Conservation (phyloP, 2,888 invertebrate genomes). For the Zonitis immaculata region DNA sequence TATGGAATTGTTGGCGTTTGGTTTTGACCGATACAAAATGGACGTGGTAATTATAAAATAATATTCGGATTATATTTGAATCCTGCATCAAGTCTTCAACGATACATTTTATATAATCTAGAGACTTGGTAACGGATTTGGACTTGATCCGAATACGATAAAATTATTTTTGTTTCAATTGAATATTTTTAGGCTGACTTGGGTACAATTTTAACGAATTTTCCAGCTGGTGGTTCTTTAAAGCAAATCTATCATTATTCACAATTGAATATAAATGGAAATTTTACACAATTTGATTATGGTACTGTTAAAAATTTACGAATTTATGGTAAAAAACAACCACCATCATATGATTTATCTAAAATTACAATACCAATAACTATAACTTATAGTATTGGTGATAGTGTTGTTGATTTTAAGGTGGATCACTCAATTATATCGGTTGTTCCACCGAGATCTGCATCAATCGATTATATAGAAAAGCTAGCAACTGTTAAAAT, state of each 20-base stretch:
- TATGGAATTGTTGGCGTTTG: too few relatives aligned
- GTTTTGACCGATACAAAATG: too few relatives aligned
- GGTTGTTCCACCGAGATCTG: too few relatives aligned
- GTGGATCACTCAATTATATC: too few relatives aligned
- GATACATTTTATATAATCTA: too few relatives aligned
- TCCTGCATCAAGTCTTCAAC: too few relatives aligned
- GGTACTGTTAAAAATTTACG: slow-evolving; percentile 9
- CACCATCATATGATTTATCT: slow-evolving; percentile 12
- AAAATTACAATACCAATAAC: slow-evolving; percentile 11
- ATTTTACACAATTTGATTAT: slow-evolving; percentile 11
- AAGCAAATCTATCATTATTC: slow-evolving; percentile 11
- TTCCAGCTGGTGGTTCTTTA: slow-evolving; percentile 1
- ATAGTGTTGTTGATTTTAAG: neutral
- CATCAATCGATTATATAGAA: too few relatives aligned
- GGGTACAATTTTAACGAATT: slow-evolving; percentile 8
- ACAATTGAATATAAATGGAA: slow-evolving; percentile 6
- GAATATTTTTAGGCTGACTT: neutral
- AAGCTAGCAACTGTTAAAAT: too few relatives aligned
- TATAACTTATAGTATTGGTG: slow-evolving; percentile 6
- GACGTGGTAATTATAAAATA: too few relatives aligned
- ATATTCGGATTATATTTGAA: too few relatives aligned
- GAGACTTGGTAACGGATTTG: too few relatives aligned
- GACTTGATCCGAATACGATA: neutral
- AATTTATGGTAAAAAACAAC: slow-evolving; percentile 6
- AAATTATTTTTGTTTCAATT: neutral